phyloP scores from a whole-genome alignment of 2,888 invertebrate species.

The Aporophyla nigra region DNA sequence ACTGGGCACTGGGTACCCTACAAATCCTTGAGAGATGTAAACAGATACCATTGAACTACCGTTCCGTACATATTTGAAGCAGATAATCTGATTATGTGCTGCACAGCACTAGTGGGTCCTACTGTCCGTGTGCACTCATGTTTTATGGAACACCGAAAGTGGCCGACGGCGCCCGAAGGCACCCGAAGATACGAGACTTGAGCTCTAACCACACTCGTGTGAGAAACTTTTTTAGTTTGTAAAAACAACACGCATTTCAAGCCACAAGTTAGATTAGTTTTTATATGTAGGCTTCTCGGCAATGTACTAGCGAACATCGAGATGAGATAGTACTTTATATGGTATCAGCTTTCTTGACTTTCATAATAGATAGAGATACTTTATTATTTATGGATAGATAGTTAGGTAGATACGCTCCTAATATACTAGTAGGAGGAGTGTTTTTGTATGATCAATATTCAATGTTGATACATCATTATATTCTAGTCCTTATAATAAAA shows the following conservation, averaged over 20 bases:
- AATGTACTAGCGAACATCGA: slow-evolving; percentile 24
- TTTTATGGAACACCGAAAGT: slow-evolving; percentile 53
- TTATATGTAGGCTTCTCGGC: slow-evolving; percentile 32
- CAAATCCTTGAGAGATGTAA: slow-evolving; percentile 67
- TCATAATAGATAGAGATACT: slow-evolving; percentile 1
- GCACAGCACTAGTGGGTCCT: slow-evolving; percentile 24
- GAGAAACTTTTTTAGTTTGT: slow-evolving; percentile 57
- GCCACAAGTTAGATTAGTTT: slow-evolving; percentile 63
- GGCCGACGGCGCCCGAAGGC: slow-evolving; percentile 43
- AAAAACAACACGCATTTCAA: slow-evolving; percentile 41
- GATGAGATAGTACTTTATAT: slow-evolving; percentile 24
- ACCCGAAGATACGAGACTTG: slow-evolving; percentile 43
- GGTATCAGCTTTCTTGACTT: slow-evolving; percentile 23
- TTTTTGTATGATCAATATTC: slow-evolving; percentile 2
- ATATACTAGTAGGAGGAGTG: neutral
- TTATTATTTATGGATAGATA: slow-evolving; percentile 1
- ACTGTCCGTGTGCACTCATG: slow-evolving; percentile 58
- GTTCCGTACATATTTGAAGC: slow-evolving; percentile 34
- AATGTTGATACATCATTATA: slow-evolving; percentile 3
- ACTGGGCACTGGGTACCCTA: slow-evolving; percentile 42
- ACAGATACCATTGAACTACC: slow-evolving; percentile 57
- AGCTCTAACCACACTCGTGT: slow-evolving; percentile 38
- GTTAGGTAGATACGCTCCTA: neutral
- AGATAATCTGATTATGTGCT: slow-evolving; percentile 57
- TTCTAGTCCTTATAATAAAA: slow-evolving; percentile 3